Evolutionary conservation across 1,140 invertebrate species (phyloP).

Genomic region (Chironomus tepperi): DNA sequence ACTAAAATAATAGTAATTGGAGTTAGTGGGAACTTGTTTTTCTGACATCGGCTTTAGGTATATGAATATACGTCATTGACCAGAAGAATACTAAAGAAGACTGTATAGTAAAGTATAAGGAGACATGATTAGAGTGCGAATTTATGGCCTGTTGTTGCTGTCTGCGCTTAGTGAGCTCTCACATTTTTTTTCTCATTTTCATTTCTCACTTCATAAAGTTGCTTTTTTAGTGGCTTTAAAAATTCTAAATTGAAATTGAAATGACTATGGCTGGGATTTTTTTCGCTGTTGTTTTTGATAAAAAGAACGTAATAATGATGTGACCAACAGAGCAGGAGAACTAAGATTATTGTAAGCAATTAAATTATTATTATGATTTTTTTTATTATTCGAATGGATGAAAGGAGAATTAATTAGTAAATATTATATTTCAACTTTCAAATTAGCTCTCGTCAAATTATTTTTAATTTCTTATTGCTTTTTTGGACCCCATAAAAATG

Average conservation of each 20-base stretch:
- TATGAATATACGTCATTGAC: background rate
- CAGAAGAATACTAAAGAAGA: background rate
- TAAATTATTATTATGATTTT: background rate
- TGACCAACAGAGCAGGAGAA: background rate
- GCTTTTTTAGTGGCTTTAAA: no score
- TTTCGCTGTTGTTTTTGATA: no score
- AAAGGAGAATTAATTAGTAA: conserved; percentile 16
- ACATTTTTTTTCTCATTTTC: background rate
- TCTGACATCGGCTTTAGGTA: background rate
- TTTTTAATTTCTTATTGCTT: no score
- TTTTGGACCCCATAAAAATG: no score
- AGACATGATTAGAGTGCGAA: conserved; percentile 12
- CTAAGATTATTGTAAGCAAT: background rate
- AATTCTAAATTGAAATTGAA: no score
- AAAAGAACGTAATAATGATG: no score
- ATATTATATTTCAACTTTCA: background rate
- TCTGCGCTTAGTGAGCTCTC: background rate
- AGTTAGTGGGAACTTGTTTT: background rate
- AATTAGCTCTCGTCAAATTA: conserved; percentile 13
- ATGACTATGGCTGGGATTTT: no score
- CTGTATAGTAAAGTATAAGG: background rate
- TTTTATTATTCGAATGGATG: background rate
- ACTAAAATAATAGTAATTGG: conserved; percentile 2
- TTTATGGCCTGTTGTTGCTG: conserved; percentile 6
- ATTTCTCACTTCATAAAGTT: conserved; percentile 14